Conservation (phyloP, 2,797 vertebrate genomes). For the Antennarius maculatus region DNA sequence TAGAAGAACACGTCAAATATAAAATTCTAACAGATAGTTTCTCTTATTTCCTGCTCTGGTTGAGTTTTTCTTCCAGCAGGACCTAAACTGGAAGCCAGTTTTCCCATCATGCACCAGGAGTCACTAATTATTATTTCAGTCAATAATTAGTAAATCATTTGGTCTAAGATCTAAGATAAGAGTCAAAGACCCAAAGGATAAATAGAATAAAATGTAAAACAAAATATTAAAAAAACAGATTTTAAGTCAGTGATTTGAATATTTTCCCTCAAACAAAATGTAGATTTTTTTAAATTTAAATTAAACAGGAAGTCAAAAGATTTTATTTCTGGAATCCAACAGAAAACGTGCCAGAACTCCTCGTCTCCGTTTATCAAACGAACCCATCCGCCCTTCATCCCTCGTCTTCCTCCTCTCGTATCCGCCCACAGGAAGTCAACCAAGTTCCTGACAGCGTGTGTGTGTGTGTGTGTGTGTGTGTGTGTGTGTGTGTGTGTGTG, state of each 20-base stretch:
- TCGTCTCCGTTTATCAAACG: constrained; percentile 9
- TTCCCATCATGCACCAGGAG: not conserved
- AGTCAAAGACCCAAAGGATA: too few relatives aligned
- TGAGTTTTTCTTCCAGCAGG: not conserved
- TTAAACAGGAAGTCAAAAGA: too few relatives aligned
- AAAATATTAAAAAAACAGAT: not conserved
- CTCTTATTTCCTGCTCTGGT: not conserved
- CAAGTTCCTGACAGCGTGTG: not conserved
- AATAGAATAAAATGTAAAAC: not conserved
- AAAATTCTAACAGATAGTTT: too few relatives aligned
- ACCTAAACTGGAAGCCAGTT: not conserved
- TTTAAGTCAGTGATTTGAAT: too few relatives aligned
- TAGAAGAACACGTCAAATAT: too few relatives aligned
- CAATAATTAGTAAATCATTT: too few relatives aligned
- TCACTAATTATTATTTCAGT: not conserved
- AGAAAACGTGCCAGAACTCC: not conserved
- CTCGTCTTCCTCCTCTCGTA: not conserved
- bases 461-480: constrained; percentile 20
- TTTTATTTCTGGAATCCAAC: too few relatives aligned
- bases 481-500: constrained; percentile 20
- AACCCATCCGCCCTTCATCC: not conserved
- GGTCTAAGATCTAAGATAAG: too few relatives aligned
- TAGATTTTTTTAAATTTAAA: too few relatives aligned
- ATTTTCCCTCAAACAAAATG: too few relatives aligned
- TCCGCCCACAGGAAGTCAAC: not conserved